These are phyloP conservation scores for Unio pictorum DNA, from an alignment of 2,888 invertebrate species.

Conservation along the genomic window DNA sequence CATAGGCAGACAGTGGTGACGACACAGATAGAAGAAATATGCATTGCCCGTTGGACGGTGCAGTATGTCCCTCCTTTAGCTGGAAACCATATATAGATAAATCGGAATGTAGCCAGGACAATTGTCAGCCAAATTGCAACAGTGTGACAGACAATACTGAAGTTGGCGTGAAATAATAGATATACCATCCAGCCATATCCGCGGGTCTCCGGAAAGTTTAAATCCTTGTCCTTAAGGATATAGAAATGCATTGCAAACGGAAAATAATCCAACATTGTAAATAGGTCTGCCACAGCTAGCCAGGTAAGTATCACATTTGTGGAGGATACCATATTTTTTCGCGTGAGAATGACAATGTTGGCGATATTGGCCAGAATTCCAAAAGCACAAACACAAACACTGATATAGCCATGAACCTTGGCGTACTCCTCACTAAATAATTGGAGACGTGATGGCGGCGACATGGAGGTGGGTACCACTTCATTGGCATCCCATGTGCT, in stretches of 20 bases:
- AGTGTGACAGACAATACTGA: slow-evolving; percentile 89
- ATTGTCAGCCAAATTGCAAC: slow-evolving; percentile 95
- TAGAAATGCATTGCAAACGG: slow-evolving; percentile 86
- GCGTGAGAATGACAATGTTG: slow-evolving; percentile 91
- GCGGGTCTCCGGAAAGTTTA: slow-evolving; percentile 53
- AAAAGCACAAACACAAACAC: slow-evolving; percentile 88
- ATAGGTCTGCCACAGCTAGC: slow-evolving; percentile 88
- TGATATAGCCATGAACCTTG: slow-evolving; percentile 85
- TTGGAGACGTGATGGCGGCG: no score
- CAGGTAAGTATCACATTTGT: slow-evolving; percentile 91
- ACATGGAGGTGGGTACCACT: no score
- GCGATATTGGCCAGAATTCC: slow-evolving; percentile 92
- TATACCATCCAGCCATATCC: slow-evolving; percentile 71
- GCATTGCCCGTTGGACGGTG: slow-evolving; percentile 84
- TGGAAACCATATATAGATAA: slow-evolving; percentile 81
- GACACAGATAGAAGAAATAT: slow-evolving; percentile 86
- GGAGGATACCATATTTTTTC: slow-evolving; percentile 91
- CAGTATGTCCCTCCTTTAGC: slow-evolving; percentile 87
- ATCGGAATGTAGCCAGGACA: slow-evolving; percentile 93
- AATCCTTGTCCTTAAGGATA: slow-evolving; percentile 54
- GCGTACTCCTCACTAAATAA: slow-evolving; percentile 53
- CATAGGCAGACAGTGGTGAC: slow-evolving; percentile 87
- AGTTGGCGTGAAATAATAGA: slow-evolving; percentile 85
- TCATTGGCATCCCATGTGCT: no score
- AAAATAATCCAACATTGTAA: slow-evolving; percentile 92